Evolutionary conservation across 2,888 invertebrate genomes (phyloP), one percentile per base, ranked within the genome.

Genomic region (Aelia acuminata): DNA sequence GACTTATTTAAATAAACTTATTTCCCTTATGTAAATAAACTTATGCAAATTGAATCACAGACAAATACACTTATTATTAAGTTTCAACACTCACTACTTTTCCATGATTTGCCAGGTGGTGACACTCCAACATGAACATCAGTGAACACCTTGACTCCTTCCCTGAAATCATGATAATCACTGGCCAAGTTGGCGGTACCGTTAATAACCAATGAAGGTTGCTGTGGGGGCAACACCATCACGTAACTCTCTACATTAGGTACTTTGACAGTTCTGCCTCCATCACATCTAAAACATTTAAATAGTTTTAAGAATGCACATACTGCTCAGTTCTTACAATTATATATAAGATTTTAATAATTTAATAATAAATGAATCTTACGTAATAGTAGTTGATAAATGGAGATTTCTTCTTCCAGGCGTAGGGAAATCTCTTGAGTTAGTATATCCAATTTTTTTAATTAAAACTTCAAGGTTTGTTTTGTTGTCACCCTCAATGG

Each of bases 391-490:
- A 7, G 98, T 97, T 80, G 95, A 95, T 22, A 98, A 93, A 91
- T 95, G 95, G 91, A 98, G 94, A 92, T 97, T 98, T 43, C 99
- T 94, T 10, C 98, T 94, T 10, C 99, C 99, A 8, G 98, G 98
- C n/a, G 98, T 98, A 26, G 99, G 98, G 93, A 96, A 97, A 91
- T 96, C 95, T 89, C 98, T 94, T 22, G 96, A 95, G 93, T 99
- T 99, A 15, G 96, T 96, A 93, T 99, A 99, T 87, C 98, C 96
- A 90, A 99, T 96, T 91, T 96, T 95, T 13, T 97, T 95, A 89
- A 98, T 94, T 85, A 98, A 92, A 3, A 95, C 96, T 93, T 98
- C 98, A 90, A 98, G 95, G 92, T 98, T 98, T 22, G 96, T 96
- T 90, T 96, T 96, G 92, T 97, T 97, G 92, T 96, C 96, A 3